A percentile compares a stretch with the other conserved stretches of the same genome.
Conservation (phyloP, 2,888 invertebrate species). For the Drosophila helvetica region DNA sequence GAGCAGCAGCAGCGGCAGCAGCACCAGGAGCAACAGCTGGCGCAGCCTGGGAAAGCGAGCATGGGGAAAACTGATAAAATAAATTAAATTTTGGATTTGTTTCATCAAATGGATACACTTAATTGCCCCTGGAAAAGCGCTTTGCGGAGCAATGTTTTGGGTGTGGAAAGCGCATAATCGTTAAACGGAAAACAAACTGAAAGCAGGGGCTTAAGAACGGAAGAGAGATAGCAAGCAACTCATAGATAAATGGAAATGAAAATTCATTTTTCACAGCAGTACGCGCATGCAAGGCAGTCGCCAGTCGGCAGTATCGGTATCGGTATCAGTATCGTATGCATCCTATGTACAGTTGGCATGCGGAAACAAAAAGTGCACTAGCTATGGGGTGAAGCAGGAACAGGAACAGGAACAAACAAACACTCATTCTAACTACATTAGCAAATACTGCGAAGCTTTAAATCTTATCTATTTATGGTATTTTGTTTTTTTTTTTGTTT, state of each 20-base stretch:
- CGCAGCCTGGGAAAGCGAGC: slow-evolving; percentile 49
- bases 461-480: slow-evolving; percentile 50
- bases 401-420: slow-evolving; percentile 9
- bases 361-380: slow-evolving; percentile 56
- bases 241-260: slow-evolving; percentile 67
- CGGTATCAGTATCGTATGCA: slow-evolving; percentile 22
- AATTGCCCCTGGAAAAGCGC: slow-evolving; percentile 1
- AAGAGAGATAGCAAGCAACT: slow-evolving; percentile 66
- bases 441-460: slow-evolving; percentile 82
- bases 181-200: slow-evolving; percentile 42
- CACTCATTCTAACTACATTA: slow-evolving; percentile 70
- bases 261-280: slow-evolving; percentile 56
- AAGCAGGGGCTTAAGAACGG: slow-evolving; percentile 34
- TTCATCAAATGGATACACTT: slow-evolving; percentile 8
- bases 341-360: slow-evolving; percentile 62
- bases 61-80: slow-evolving; percentile 40
- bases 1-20: slow-evolving; percentile 24
- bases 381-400: slow-evolving; percentile 47
- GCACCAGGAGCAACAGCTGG: slow-evolving; percentile 33
- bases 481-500: slow-evolving; percentile 44
- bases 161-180: slow-evolving; percentile 6
- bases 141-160: slow-evolving; percentile 27
- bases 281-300: slow-evolving; percentile 71
- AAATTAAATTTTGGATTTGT: slow-evolving; percentile 39
- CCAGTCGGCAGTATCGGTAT: slow-evolving; percentile 11